Conservation (phyloP, 1,140 invertebrate genomes). For the Drosophila jambulina region DNA sequence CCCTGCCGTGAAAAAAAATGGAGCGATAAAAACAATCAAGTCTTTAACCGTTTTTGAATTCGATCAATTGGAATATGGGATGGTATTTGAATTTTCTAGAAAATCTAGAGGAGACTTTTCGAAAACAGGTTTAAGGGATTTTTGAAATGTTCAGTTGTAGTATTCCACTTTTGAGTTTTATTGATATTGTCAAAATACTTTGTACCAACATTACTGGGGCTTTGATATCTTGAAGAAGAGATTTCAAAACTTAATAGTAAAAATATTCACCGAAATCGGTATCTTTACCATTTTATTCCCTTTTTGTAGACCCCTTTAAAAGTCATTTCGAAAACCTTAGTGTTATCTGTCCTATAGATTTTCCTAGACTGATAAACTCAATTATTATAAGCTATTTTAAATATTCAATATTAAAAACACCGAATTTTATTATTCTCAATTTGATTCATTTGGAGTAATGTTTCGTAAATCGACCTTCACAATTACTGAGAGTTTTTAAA, state of each 20-base stretch:
- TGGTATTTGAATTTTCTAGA: background rate
- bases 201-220: background rate
- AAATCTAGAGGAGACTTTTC: background rate
- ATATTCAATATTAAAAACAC: too few relatives aligned
- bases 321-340: too few relatives aligned
- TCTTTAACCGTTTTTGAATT: background rate
- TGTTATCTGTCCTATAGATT: too few relatives aligned
- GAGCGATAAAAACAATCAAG: slow-evolving; percentile 6
- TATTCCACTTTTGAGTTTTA: background rate
- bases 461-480: too few relatives aligned
- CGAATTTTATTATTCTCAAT: too few relatives aligned
- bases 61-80: background rate
- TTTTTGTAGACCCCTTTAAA: too few relatives aligned
- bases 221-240: background rate
- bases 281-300: too few relatives aligned
- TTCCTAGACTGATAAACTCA: too few relatives aligned
- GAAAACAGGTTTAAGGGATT: background rate
- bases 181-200: background rate
- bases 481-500: too few relatives aligned
- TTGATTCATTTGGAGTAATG: too few relatives aligned
- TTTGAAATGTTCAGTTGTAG: background rate
- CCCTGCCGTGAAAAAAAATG: slow-evolving; percentile 7
- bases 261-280: too few relatives aligned
- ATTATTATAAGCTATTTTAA: too few relatives aligned
- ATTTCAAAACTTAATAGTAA: background rate